phyloP scores from a whole-genome alignment of 2,888 invertebrate species.

The Hirtodrosophila cameraria region DNA sequence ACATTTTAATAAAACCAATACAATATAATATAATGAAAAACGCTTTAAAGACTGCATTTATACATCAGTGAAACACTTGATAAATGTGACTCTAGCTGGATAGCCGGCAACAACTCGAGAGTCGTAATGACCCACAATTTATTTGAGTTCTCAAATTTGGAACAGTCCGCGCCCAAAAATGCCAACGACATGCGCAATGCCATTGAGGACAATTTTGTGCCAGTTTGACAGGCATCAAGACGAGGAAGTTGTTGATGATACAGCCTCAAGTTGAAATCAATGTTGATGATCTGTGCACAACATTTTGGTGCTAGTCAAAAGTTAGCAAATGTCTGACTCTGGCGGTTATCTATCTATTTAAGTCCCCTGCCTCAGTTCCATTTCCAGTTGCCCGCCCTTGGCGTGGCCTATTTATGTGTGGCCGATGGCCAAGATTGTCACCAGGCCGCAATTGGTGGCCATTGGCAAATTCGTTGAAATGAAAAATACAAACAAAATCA shows the following conservation, averaged over 20 bases:
- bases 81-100: conserved; percentile 31
- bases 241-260: conserved; percentile 58
- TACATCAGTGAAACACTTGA: conserved; percentile 15
- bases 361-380: neutral
- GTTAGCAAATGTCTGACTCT: conserved; percentile 47
- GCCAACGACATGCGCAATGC: conserved; percentile 22
- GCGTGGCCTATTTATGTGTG: conserved; percentile 4
- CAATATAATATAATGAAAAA: no score
- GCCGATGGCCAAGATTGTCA: conserved; percentile 20
- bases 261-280: conserved; percentile 68
- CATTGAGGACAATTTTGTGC: conserved; percentile 29
- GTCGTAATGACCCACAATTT: conserved; percentile 72
- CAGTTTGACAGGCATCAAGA: conserved; percentile 38
- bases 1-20: no score
- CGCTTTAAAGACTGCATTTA: conserved; percentile 19
- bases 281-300: conserved; percentile 69
- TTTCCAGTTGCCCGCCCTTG: neutral
- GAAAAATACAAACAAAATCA: conserved; percentile 81
- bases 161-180: conserved; percentile 24
- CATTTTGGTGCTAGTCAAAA: conserved; percentile 56
- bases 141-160: conserved; percentile 52
- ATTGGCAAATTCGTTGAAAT: conserved; percentile 71
- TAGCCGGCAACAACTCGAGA: conserved; percentile 45
- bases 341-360: conserved; percentile 50
- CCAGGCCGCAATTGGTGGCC: conserved; percentile 61